These are phyloP conservation scores for Zele albiditarsus DNA, from an alignment of 2,888 invertebrate species.

Conservation along the genomic window DNA sequence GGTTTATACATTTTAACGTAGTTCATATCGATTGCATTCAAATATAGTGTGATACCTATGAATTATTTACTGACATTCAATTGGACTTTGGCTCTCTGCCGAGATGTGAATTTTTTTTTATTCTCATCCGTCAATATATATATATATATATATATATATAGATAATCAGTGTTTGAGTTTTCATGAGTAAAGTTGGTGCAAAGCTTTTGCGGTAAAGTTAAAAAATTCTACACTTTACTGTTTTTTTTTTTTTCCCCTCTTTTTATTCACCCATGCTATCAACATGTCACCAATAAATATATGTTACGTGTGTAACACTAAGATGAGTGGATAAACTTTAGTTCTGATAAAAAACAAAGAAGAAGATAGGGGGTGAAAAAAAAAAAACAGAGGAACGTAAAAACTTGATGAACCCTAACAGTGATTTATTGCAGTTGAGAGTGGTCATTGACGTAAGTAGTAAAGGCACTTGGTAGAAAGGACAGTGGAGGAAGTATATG, in stretches of 20 bases:
- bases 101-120: background rate
- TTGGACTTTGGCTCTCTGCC: background rate
- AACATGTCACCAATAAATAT: background rate
- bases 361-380: background rate
- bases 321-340: background rate
- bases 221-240: background rate
- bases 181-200: background rate
- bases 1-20: too few relatives aligned
- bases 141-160: background rate
- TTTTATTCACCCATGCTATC: background rate
- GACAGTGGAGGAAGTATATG: slow-evolving; percentile 1
- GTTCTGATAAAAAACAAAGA: background rate
- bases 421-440: background rate
- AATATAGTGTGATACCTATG: background rate
- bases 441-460: slow-evolving; percentile 16
- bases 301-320: background rate
- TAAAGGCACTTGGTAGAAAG: slow-evolving; percentile 16
- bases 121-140: background rate
- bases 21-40: background rate
- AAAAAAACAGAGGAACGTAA: background rate
- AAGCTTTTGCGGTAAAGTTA: background rate
- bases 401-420: background rate
- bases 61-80: background rate
- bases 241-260: background rate
- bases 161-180: background rate